Evolutionary conservation across 2,113 vertebrate genomes (phyloP).

Genomic region (Pao palembangensis): DNA sequence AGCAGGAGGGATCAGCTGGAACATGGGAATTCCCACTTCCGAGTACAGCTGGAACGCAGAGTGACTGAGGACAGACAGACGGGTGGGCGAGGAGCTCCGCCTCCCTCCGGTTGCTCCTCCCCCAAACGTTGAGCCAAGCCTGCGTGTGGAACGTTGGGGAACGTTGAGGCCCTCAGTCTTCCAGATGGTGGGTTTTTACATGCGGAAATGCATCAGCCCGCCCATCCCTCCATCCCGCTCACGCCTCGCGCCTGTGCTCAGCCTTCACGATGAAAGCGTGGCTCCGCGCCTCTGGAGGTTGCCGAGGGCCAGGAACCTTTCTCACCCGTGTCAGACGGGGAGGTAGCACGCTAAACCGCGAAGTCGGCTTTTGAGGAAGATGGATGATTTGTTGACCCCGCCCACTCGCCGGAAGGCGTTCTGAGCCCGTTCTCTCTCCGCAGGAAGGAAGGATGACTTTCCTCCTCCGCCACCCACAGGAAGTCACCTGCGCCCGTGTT

Average conservation of each 20-base stretch:
- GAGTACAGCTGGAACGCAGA: neutral
- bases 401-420: neutral
- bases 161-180: constrained; percentile 33
- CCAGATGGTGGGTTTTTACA: constrained; percentile 63
- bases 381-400: constrained; percentile 7
- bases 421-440: constrained; percentile 5
- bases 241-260: too few relatives aligned
- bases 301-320: neutral
- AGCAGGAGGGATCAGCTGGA: too few relatives aligned
- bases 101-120: constrained; percentile 16
- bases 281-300: too few relatives aligned
- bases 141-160: constrained; percentile 8
- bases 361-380: constrained; percentile 34
- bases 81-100: constrained; percentile 5
- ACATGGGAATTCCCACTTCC: too few relatives aligned
- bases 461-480: constrained; percentile 14
- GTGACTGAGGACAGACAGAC: neutral
- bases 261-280: too few relatives aligned
- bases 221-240: neutral
- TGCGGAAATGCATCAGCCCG: constrained; percentile 53
- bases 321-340: too few relatives aligned
- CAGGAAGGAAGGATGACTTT: constrained; percentile 25
- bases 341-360: too few relatives aligned
- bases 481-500: constrained; percentile 8
- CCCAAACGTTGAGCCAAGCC: constrained; percentile 40